phyloP scores from a whole-genome alignment of 1,140 invertebrate species.

The Caenorhabditis tropicalis region DNA sequence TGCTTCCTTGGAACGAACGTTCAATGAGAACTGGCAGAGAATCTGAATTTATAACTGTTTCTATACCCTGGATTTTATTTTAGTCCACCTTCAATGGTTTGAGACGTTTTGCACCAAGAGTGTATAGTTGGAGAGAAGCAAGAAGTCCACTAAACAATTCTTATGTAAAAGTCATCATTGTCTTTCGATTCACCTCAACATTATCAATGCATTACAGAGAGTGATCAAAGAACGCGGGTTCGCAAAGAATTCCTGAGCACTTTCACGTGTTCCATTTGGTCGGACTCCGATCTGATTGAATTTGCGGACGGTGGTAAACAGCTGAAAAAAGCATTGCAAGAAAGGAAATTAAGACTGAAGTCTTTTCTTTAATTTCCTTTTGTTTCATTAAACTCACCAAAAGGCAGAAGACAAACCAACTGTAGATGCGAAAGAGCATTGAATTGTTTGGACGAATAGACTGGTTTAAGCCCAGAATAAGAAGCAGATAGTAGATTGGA shows the following conservation, averaged over 20 bases:
- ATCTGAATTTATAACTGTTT: not conserved
- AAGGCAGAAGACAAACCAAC: slow-evolving; percentile 21
- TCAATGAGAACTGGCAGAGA: slow-evolving; percentile 1
- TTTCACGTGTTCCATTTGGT: slow-evolving; percentile 14
- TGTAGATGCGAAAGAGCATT: slow-evolving; percentile 18
- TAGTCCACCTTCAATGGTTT: slow-evolving; percentile 2
- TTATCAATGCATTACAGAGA: slow-evolving; percentile 36
- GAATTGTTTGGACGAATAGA: slow-evolving; percentile 21
- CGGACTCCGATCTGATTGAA: slow-evolving; percentile 25
- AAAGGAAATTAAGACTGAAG: not conserved
- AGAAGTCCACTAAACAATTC: slow-evolving; percentile 1
- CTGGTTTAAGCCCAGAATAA: slow-evolving; percentile 24
- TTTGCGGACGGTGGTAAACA: slow-evolving; percentile 1
- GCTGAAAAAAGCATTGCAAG: not conserved
- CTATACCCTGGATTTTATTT: not conserved
- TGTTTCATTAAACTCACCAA: not conserved
- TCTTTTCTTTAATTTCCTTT: not conserved
- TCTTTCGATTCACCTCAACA: not conserved
- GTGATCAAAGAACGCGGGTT: slow-evolving; percentile 21
- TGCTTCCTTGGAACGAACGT: slow-evolving; percentile 7
- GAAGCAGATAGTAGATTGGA: slow-evolving; percentile 27
- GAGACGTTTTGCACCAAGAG: not conserved
- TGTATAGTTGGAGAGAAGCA: not conserved
- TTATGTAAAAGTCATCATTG: not conserved
- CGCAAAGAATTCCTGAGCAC: not conserved